Percentiles rank a stretch among this genome's conserved stretches.
Conservation (phyloP, 1,140 invertebrate species). For the Drosophila repletoides region DNA sequence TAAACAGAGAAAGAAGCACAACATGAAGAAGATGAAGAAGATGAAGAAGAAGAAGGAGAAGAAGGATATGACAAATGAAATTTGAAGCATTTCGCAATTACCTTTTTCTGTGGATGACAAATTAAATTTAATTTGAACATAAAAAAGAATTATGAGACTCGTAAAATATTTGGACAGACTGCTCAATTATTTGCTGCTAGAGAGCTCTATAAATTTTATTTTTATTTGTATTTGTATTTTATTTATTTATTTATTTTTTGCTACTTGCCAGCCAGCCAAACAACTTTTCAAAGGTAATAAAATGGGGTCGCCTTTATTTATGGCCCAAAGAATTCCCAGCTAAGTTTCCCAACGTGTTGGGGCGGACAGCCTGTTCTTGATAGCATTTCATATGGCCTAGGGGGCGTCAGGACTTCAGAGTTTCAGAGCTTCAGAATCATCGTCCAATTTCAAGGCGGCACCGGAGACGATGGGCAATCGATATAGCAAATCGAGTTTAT, state of each 20-base stretch:
- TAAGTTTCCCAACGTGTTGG: slow-evolving; percentile 12
- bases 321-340: slow-evolving; percentile 51
- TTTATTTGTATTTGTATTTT: slow-evolving; percentile 59
- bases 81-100: slow-evolving; percentile 36
- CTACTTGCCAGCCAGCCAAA: slow-evolving; percentile 2
- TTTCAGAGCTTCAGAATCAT: neutral
- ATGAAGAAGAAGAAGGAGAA: neutral
- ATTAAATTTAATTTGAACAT: slow-evolving; percentile 60
- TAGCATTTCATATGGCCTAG: slow-evolving; percentile 30
- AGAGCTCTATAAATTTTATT: slow-evolving; percentile 62
- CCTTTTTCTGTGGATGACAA: slow-evolving; percentile 46
- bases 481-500: slow-evolving; percentile 69
- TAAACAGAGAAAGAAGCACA: slow-evolving; percentile 14
- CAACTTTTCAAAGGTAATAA: slow-evolving; percentile 59
- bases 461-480: slow-evolving; percentile 29
- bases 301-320: slow-evolving; percentile 61
- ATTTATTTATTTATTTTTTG: slow-evolving; percentile 22
- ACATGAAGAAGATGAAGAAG: neutral
- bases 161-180: slow-evolving; percentile 36
- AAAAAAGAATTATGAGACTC: slow-evolving; percentile 52
- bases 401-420: neutral
- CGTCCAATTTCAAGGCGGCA: neutral
- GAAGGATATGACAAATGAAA: neutral
- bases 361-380: slow-evolving; percentile 50
- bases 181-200: slow-evolving; percentile 62